Conservation (phyloP, 2,888 invertebrate species). For the Sceliomorpha sp. region DNA sequence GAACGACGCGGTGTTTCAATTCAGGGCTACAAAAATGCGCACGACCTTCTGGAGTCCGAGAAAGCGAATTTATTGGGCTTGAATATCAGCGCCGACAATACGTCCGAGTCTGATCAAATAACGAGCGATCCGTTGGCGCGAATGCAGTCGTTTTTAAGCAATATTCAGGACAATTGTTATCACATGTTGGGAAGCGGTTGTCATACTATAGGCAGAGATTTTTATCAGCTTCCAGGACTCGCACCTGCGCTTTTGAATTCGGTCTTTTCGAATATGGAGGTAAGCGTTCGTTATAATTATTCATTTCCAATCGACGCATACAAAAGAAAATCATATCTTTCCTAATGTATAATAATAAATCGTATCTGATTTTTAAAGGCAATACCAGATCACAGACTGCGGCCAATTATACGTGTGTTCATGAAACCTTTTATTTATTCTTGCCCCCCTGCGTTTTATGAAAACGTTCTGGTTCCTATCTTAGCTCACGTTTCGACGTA, state of each 20-base stretch:
- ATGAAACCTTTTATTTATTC: constrained; percentile 92
- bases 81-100: constrained; percentile 67
- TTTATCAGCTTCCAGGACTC: constrained; percentile 89
- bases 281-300: constrained; percentile 59
- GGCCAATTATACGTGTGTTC: constrained; percentile 91
- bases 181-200: constrained; percentile 85
- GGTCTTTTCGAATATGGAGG: constrained; percentile 86
- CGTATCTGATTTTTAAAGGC: constrained; percentile 80
- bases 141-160: constrained; percentile 91
- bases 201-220: constrained; percentile 88
- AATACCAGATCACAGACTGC: constrained; percentile 92
- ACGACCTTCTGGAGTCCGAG: constrained; percentile 88
- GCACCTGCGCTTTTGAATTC: constrained; percentile 88
- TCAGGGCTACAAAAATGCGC: constrained; percentile 85
- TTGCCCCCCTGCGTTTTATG: constrained; percentile 91
- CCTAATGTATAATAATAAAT: not conserved
- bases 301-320: too few relatives aligned
- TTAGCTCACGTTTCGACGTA: constrained; percentile 89
- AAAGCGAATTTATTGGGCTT: constrained; percentile 88
- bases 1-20: too few relatives aligned
- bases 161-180: constrained; percentile 90
- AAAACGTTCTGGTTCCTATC: constrained; percentile 88
- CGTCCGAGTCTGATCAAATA: constrained; percentile 79
- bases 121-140: constrained; percentile 85
- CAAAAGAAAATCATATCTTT: not conserved